Evolutionary conservation across 2,797 vertebrate species (phyloP), one percentile per base, ranked within the genome.

Genomic region (Typhlichthys eigenmanni): DNA sequence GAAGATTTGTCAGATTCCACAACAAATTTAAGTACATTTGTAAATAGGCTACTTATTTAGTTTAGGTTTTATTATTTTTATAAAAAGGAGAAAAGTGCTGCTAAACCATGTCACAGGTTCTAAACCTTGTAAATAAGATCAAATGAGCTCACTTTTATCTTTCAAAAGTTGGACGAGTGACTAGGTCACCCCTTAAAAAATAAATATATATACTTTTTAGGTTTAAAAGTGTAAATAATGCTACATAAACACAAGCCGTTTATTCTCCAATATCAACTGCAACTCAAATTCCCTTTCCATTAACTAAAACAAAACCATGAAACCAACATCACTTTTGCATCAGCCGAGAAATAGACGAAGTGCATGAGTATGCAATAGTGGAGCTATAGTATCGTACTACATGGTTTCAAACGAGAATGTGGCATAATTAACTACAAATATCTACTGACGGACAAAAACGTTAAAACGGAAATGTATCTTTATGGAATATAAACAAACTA

Each of bases 31-130:
- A 73, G 62, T 61, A 76, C 59, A 71, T 56, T 64, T 53, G 68
- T 62, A 38, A 58, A 78, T 73, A 58, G 10, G 16, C 19, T 29
- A 69, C 52, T 66, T 57, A 48, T 55, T 75, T 56, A 75, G 60
- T 76, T 48, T 50, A 59, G 24, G 24, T 24, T 24, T 24, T 24
- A 24, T 24, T 24, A 24, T 24, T 74, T 58, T 69, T 69, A 71
- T 52, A 69, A 71, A 58, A 38, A 9, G 34, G 58, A 83, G 65
- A 81, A 76, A 64, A 77, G 65, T 65, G 64, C 75, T 76, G 34
- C 34, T 76, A 87, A 77, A 80, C 71, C 72, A 79, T 73, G 73
- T 67, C 13, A 77, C 66, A 62, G 57, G 10, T 66, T 80, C 38
- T 43, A 71, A 71, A 62, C 72, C 43, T 63, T 71, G 71, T 74